These are phyloP conservation scores for human DNA, from an alignment of 2,113 vertebrate species.

Conservation along the genomic window GRCh38 chr4:39903501-39904000, in stretches of 20 bases:
- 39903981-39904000: constrained; percentile 40
- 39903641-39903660: constrained; percentile 13
- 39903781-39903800: neutral
- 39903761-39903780: neutral
- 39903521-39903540: neutral
- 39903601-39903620: neutral
- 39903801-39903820: neutral
- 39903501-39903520: neutral
- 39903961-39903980: neutral
- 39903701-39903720: neutral
- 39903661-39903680: neutral
- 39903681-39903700: neutral
- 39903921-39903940: too few species aligned
- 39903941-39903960: neutral
- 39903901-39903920: too few species aligned
- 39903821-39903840: neutral
- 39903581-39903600: neutral
- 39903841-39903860: neutral
- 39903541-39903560: neutral
- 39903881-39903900: neutral
- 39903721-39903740: neutral
- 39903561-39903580: neutral
- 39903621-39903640: neutral
- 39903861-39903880: neutral
- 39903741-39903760: neutral